phyloP scores from a whole-genome alignment of 1,140 invertebrate genomes.

The Agraylea sexmaculata region DNA sequence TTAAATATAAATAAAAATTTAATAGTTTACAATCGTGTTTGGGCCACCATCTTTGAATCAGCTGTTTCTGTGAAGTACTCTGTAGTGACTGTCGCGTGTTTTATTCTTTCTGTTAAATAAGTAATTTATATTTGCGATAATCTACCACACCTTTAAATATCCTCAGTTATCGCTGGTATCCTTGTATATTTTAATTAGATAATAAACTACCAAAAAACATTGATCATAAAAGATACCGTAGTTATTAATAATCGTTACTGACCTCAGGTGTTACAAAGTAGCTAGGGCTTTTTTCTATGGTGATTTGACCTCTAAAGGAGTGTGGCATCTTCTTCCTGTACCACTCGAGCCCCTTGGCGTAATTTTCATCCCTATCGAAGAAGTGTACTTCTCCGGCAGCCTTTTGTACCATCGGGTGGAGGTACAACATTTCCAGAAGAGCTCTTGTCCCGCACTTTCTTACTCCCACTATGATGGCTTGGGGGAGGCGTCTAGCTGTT shows the following conservation, averaged over 20 bases:
- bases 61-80: too few species aligned
- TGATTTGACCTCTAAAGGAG: slow-evolving; percentile 79
- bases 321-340: slow-evolving; percentile 87
- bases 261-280: slow-evolving; percentile 96
- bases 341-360: slow-evolving; percentile 82
- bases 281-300: slow-evolving; percentile 94
- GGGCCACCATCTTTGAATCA: too few species aligned
- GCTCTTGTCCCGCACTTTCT: slow-evolving; percentile 90
- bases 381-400: slow-evolving; percentile 89
- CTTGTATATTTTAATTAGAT: too few species aligned
- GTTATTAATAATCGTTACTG: slow-evolving; percentile 27
- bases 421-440: slow-evolving; percentile 85
- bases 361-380: slow-evolving; percentile 87
- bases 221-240: slow-evolving; percentile 9
- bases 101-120: too few species aligned
- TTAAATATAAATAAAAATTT: too few species aligned
- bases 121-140: too few species aligned
- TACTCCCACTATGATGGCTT: slow-evolving; percentile 88
- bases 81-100: too few species aligned
- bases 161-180: too few species aligned
- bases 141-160: too few species aligned
- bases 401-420: slow-evolving; percentile 87
- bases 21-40: too few species aligned
- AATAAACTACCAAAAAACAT: too few species aligned
- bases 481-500: slow-evolving; percentile 38